Evolutionary conservation across 1,140 invertebrate species (phyloP).

Genomic region (Hyposmocoma kahamanoa): DNA sequence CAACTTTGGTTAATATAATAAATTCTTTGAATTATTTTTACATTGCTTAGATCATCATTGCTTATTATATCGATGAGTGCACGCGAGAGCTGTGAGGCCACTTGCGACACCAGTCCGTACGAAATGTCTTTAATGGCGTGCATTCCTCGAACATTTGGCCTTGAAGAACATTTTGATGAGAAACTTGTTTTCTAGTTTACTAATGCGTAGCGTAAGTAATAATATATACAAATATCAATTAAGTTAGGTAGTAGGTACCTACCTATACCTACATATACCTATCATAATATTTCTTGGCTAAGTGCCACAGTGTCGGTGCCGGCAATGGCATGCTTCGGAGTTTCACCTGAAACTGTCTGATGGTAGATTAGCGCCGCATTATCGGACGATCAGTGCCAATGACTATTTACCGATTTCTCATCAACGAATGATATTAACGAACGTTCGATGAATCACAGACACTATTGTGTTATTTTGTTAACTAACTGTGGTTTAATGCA

Average conservation of each 20-base stretch:
- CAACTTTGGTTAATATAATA: too few relatives aligned
- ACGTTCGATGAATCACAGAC: too few relatives aligned
- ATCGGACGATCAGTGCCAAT: constrained; percentile 28
- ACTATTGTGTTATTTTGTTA: too few relatives aligned
- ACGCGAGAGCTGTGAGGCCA: constrained; percentile 20
- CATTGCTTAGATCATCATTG: constrained; percentile 29
- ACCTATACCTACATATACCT: too few relatives aligned
- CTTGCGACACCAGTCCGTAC: too few relatives aligned
- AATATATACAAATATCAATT: too few relatives aligned
- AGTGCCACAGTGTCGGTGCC: constrained; percentile 9
- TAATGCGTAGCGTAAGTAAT: too few relatives aligned
- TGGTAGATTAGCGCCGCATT: constrained; percentile 34
- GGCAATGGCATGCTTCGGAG: constrained; percentile 9
- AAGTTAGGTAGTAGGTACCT: too few relatives aligned
- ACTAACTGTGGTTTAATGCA: too few relatives aligned
- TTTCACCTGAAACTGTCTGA: constrained; percentile 35
- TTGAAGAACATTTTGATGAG: constrained; percentile 15
- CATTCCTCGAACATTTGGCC: constrained; percentile 17
- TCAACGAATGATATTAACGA: too few relatives aligned
- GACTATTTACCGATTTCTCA: constrained; percentile 35
- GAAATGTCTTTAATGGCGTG: constrained; percentile 12
- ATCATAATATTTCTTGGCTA: constrained; percentile 8
- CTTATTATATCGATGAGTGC: constrained; percentile 31
- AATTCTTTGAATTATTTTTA: too few relatives aligned
- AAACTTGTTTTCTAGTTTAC: too few relatives aligned